Evolutionary conservation across 2,888 invertebrate species (phyloP).

Genomic region (Axea sp.): DNA sequence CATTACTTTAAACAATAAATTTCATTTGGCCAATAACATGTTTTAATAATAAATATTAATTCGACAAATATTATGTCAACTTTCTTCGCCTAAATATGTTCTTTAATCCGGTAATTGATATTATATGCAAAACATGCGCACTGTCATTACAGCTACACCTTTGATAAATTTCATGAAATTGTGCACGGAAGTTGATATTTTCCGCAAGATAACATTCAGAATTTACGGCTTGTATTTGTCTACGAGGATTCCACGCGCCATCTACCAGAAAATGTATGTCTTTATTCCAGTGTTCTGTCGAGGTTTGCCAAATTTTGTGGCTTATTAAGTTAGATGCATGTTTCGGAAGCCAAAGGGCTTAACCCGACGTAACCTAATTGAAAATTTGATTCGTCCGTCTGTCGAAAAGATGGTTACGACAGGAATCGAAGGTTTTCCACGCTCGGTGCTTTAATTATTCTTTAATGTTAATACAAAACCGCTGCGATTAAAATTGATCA

Average conservation of each 20-base stretch:
- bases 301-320: slow-evolving; percentile 15
- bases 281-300: slow-evolving; percentile 2
- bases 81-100: no score
- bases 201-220: slow-evolving; percentile 15
- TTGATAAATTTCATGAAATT: slow-evolving; percentile 9
- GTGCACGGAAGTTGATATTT: slow-evolving; percentile 14
- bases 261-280: slow-evolving; percentile 3
- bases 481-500: slow-evolving; percentile 3
- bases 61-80: no score
- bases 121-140: no score
- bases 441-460: no score
- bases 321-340: slow-evolving; percentile 22
- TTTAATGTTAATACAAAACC: no score
- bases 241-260: not conserved
- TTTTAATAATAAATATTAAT: no score
- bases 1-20: no score
- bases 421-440: no score
- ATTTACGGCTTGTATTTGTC: slow-evolving; percentile 30
- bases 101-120: no score
- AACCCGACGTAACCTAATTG: slow-evolving; percentile 16
- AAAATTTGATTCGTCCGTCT: slow-evolving; percentile 6
- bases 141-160: no score
- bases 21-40: no score
- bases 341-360: slow-evolving; percentile 7
- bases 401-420: not conserved